phyloP scores from a whole-genome alignment of 1,140 invertebrate genomes.

The Zaprionus lachaisei region DNA sequence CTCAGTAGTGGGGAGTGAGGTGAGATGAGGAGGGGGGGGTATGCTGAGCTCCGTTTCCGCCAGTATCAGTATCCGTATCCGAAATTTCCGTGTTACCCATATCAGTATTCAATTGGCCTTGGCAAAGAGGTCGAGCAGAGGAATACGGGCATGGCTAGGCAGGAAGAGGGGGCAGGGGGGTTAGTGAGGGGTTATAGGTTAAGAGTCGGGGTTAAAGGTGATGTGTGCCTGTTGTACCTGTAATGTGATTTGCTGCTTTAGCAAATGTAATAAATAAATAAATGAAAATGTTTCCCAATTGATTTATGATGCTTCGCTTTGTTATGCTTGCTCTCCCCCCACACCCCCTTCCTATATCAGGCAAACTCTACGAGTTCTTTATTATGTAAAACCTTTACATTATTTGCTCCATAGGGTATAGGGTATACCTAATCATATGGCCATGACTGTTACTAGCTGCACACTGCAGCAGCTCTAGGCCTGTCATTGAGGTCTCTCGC shows the following conservation, averaged over 20 bases:
- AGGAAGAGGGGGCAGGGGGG: neutral
- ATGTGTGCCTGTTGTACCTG: constrained; percentile 5
- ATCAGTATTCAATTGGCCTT: constrained; percentile 44
- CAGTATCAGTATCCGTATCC: constrained; percentile 27
- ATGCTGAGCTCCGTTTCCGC: constrained; percentile 18
- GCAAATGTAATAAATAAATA: constrained; percentile 48
- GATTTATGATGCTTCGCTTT: constrained; percentile 34
- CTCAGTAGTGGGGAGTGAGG: neutral
- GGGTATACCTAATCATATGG: neutral
- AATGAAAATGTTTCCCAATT: constrained; percentile 47
- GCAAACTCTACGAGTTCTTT: neutral
- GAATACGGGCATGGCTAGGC: neutral
- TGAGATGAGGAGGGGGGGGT: neutral
- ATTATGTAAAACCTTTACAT: neutral
- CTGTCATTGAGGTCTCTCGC: constrained; percentile 4
- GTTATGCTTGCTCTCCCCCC: neutral
- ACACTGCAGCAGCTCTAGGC: neutral
- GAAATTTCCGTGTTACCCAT: constrained; percentile 39
- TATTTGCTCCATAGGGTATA: neutral
- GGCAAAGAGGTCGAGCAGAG: neutral
- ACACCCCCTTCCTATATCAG: neutral
- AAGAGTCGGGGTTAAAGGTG: constrained; percentile 4
- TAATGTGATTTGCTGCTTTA: constrained; percentile 46
- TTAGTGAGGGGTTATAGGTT: neutral
- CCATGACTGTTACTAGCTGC: too few species aligned